These are phyloP conservation scores for Trimorus sp. DNA, from an alignment of 2,888 invertebrate species.

Conservation along the genomic window DNA sequence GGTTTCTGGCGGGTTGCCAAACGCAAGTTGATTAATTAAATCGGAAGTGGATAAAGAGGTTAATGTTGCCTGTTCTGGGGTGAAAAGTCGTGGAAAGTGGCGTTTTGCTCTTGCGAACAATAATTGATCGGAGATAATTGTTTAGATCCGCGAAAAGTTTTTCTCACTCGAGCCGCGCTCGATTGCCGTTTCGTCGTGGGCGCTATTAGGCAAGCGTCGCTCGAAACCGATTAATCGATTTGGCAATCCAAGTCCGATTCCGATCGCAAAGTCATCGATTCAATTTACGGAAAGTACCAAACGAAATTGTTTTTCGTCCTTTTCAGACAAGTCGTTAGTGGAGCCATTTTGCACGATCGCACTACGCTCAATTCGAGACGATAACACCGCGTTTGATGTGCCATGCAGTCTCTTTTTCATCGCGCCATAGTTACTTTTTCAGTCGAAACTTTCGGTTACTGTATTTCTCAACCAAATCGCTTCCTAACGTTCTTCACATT, in stretches of 20 bases:
- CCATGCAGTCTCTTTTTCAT: no score
- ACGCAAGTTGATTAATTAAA: constrained; percentile 20
- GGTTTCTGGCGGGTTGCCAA: no score
- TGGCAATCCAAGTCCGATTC: constrained; percentile 23
- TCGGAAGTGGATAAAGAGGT: constrained; percentile 30
- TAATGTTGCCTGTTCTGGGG: constrained; percentile 36
- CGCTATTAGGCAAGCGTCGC: constrained; percentile 15
- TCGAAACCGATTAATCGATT: constrained; percentile 30
- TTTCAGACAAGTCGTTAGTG: constrained; percentile 24
- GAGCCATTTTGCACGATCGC: constrained; percentile 11
- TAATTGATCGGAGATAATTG: constrained; percentile 43
- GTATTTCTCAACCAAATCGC: no score
- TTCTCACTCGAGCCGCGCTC: constrained; percentile 14
- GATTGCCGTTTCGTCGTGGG: constrained; percentile 30
- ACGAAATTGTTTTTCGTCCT: constrained; percentile 24
- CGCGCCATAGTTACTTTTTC: no score
- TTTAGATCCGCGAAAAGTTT: constrained; percentile 30
- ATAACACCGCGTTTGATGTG: neutral
- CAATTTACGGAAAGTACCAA: constrained; percentile 22
- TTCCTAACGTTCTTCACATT: no score
- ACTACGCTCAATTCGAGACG: constrained; percentile 3
- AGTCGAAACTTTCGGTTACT: no score
- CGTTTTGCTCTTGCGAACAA: constrained; percentile 25
- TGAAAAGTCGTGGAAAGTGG: constrained; percentile 25
- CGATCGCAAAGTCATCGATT: constrained; percentile 33